A percentile compares a stretch with the other conserved stretches of the same genome.
Evolutionary conservation across 2,113 vertebrate species (phyloP).

Genomic region (Poeciliopsis occidentalis): DNA sequence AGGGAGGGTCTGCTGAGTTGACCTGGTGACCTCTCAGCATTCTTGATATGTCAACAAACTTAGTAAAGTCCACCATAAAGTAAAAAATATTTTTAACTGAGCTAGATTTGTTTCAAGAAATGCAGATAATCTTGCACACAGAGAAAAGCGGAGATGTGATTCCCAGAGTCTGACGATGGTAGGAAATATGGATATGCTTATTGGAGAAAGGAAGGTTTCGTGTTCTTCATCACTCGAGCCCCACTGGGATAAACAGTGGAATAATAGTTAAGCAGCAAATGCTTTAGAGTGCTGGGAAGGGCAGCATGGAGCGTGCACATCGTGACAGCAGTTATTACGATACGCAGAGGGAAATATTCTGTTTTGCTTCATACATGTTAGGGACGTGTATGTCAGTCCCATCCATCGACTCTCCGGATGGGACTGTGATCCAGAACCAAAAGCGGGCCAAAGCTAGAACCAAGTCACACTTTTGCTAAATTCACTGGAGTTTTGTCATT

Average conservation of each 20-base stretch:
- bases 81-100: neutral
- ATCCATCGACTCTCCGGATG: neutral
- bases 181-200: conserved; percentile 40
- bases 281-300: conserved; percentile 34
- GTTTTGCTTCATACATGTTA: conserved; percentile 33
- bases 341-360: conserved; percentile 17
- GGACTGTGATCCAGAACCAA: conserved; percentile 1
- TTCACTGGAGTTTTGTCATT: conserved; percentile 14
- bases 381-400: neutral
- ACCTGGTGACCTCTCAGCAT: conserved; percentile 17
- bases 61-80: neutral
- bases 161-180: conserved; percentile 10
- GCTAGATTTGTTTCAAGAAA: neutral
- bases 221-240: conserved; percentile 31
- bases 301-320: conserved; percentile 40
- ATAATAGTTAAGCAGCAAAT: conserved; percentile 48
- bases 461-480: neutral
- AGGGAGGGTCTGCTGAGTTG: conserved; percentile 23
- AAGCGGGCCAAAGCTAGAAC: conserved; percentile 7
- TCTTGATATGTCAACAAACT: conserved; percentile 21
- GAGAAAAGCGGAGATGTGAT: neutral
- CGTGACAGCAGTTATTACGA: conserved; percentile 42
- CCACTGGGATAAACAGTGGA: conserved; percentile 52
- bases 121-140: neutral
- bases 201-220: conserved; percentile 27